Conservation (phyloP, 1,140 invertebrate species). For the Tribolium madens region DNA sequence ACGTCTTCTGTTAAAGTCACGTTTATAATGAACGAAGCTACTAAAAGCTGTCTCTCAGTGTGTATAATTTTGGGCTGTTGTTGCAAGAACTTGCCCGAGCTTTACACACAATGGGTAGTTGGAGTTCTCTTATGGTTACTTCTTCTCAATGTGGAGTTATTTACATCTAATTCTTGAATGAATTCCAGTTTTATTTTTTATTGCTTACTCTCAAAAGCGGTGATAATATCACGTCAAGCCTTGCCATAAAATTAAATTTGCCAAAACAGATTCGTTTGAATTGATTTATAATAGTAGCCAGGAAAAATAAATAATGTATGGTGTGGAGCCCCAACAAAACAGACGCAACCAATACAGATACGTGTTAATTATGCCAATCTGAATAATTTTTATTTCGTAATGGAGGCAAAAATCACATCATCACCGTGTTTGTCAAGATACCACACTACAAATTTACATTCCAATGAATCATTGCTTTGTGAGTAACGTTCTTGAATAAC, state of each 20-base stretch:
- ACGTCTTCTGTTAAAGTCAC: background rate
- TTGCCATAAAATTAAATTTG: background rate
- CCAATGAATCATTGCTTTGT: slow-evolving; percentile 11
- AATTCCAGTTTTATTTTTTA: background rate
- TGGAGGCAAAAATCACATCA: slow-evolving; percentile 31
- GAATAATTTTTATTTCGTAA: background rate
- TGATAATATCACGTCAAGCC: background rate
- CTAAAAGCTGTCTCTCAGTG: background rate
- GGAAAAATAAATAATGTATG: slow-evolving; percentile 17
- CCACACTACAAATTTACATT: slow-evolving; percentile 15
- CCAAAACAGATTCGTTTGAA: slow-evolving; percentile 13
- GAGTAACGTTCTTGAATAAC: slow-evolving; percentile 5
- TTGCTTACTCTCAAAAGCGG: background rate
- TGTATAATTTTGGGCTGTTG: background rate
- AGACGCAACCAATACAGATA: background rate
- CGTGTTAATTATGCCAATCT: background rate
- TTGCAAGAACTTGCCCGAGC: background rate
- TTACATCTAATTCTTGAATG: background rate
- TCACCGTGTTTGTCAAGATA: slow-evolving; percentile 10
- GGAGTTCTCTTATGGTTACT: too few species aligned
- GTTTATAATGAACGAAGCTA: background rate
- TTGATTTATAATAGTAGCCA: slow-evolving; percentile 17
- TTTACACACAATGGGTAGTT: background rate
- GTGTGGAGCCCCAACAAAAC: background rate
- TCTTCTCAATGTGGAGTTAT: too few species aligned